phyloP scores from a whole-genome alignment of 2,113 vertebrate genomes.

The Ciconia boyciana region DNA sequence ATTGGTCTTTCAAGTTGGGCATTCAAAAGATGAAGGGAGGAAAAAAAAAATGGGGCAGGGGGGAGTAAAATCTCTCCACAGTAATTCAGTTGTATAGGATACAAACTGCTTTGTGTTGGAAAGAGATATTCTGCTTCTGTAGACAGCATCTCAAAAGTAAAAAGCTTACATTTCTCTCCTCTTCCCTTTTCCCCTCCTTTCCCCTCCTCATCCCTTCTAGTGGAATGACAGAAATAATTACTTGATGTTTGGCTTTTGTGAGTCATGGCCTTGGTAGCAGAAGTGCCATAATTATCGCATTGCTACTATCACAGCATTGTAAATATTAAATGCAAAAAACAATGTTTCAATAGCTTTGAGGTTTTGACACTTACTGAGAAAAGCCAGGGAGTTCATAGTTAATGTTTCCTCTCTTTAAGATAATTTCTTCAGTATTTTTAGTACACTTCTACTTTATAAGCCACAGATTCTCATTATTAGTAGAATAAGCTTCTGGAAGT shows the following conservation, averaged over 20 bases:
- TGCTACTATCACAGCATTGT: not conserved
- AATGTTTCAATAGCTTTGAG: conserved; percentile 49
- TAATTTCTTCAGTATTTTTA: conserved; percentile 11
- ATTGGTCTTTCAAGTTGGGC: not conserved
- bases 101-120: not conserved
- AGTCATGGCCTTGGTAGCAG: not conserved
- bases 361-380: conserved; percentile 38
- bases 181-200: not conserved
- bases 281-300: conserved; percentile 54
- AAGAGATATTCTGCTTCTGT: not conserved
- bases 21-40: not conserved
- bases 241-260: not conserved
- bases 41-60: fast-evolving
- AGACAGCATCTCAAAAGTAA: not conserved
- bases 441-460: not conserved
- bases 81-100: not conserved
- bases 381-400: conserved; percentile 25
- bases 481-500: not conserved
- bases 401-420: not conserved
- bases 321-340: conserved; percentile 55
- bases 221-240: conserved; percentile 16
- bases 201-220: not conserved
- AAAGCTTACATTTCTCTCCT: not conserved
- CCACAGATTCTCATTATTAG: not conserved
- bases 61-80: not conserved